These are phyloP conservation scores for Rotaria macrura DNA, from an alignment of 2,888 invertebrate genomes.

Conservation along the genomic window DNA sequence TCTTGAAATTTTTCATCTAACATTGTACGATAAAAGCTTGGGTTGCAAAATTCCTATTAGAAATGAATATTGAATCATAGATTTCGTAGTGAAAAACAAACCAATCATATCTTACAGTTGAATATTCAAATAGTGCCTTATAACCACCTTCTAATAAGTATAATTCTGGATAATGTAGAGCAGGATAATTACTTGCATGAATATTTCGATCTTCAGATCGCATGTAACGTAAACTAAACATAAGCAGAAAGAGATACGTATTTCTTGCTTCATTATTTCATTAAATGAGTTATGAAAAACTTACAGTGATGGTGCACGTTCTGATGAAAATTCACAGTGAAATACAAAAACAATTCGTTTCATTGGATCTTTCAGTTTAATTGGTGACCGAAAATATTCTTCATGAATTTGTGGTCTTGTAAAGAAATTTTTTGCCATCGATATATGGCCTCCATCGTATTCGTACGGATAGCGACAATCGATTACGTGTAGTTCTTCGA, in stretches of 20 bases:
- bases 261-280: background rate
- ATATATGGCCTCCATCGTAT: slow-evolving; percentile 31
- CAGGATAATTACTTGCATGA: slow-evolving; percentile 23
- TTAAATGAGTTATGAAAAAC: background rate
- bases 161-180: slow-evolving; percentile 30
- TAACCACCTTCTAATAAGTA: slow-evolving; percentile 32
- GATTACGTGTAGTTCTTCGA: slow-evolving; percentile 16
- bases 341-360: slow-evolving; percentile 70
- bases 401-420: background rate
- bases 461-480: slow-evolving; percentile 33
- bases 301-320: slow-evolving; percentile 80
- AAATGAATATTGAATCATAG: background rate
- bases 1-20: slow-evolving; percentile 25
- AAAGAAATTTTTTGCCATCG: slow-evolving; percentile 16
- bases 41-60: slow-evolving; percentile 21
- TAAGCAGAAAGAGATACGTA: too few relatives aligned
- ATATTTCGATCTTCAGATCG: slow-evolving; percentile 26
- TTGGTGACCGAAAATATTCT: slow-evolving; percentile 2
- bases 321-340: slow-evolving; percentile 94
- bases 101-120: background rate
- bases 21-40: slow-evolving; percentile 29
- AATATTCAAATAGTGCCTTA: slow-evolving; percentile 24
- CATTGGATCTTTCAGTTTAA: slow-evolving; percentile 14
- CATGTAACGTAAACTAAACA: slow-evolving; percentile 22
- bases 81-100: background rate